phyloP scores from a whole-genome alignment of 2,113 vertebrate species.

The Hippocampus guttulatus region DNA sequence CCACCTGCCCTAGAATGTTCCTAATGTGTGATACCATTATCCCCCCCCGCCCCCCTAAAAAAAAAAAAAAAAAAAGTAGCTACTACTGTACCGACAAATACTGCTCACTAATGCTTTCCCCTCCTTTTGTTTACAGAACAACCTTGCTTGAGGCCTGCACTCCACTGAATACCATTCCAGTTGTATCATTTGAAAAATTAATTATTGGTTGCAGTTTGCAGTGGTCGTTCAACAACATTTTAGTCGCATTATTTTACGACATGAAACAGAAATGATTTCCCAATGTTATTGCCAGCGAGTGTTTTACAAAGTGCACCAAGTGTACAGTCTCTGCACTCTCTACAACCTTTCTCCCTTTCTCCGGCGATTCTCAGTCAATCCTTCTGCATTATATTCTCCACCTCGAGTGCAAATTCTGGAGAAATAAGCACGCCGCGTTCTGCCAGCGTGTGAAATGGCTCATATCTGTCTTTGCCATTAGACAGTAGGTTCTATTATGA shows the following conservation, averaged over 20 bases:
- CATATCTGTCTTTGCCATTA: conserved; percentile 73
- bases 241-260: neutral
- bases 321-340: neutral
- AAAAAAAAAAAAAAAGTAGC: neutral
- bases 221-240: neutral
- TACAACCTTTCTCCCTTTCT: conserved; percentile 19
- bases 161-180: neutral
- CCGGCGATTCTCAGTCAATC: conserved; percentile 9
- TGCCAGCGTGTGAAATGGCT: conserved; percentile 60
- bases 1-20: too few species aligned
- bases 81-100: neutral
- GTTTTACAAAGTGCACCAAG: neutral
- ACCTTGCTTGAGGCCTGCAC: neutral
- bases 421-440: conserved; percentile 50
- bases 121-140: neutral
- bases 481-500: conserved; percentile 67
- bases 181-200: neutral
- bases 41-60: neutral
- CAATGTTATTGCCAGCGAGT: neutral
- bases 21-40: too few species aligned
- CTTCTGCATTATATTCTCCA: conserved; percentile 6
- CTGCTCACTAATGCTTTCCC: neutral
- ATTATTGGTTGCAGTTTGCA: neutral
- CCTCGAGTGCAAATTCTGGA: conserved; percentile 40
- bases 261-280: neutral